Evolutionary conservation across 2,888 invertebrate species (phyloP).

Genomic region (Arge pagana): DNA sequence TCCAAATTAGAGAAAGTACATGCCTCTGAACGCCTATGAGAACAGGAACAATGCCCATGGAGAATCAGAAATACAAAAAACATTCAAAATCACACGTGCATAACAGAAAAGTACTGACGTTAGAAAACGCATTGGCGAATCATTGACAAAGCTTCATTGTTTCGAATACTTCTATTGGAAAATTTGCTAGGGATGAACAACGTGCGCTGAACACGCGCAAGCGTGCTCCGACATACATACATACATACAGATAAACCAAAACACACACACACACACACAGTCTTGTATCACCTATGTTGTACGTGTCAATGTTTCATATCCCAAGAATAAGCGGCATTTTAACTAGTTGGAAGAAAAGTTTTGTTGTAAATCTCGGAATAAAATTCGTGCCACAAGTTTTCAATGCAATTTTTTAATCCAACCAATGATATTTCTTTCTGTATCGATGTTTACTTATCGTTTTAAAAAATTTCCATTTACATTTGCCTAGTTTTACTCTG

Average conservation of each 20-base stretch:
- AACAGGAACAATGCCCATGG: too few species aligned
- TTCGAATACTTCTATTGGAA: too few species aligned
- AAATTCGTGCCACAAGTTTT: slow-evolving; percentile 55
- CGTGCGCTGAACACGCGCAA: too few species aligned
- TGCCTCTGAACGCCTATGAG: not conserved
- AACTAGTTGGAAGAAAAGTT: slow-evolving; percentile 45
- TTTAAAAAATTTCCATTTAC: too few species aligned
- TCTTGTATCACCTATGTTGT: slow-evolving; percentile 58
- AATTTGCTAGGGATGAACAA: too few species aligned
- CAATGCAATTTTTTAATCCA: slow-evolving; percentile 29
- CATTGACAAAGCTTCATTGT: too few species aligned
- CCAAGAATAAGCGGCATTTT: slow-evolving; percentile 55
- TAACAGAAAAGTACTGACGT: too few species aligned
- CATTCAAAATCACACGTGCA: too few species aligned
- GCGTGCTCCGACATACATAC: too few species aligned
- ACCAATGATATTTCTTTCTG: slow-evolving; percentile 26
- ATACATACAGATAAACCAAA: not conserved
- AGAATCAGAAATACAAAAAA: not conserved
- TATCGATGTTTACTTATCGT: slow-evolving; percentile 42
- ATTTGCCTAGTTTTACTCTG: too few species aligned
- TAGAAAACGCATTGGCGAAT: too few species aligned
- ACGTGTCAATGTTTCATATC: slow-evolving; percentile 58
- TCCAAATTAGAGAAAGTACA: too few species aligned
- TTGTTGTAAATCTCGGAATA: slow-evolving; percentile 58
- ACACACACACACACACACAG: slow-evolving; percentile 32